These are phyloP conservation scores for Mirounga angustirostris DNA, from an alignment of 2,113 vertebrate species.

Conservation along the genomic window DNA sequence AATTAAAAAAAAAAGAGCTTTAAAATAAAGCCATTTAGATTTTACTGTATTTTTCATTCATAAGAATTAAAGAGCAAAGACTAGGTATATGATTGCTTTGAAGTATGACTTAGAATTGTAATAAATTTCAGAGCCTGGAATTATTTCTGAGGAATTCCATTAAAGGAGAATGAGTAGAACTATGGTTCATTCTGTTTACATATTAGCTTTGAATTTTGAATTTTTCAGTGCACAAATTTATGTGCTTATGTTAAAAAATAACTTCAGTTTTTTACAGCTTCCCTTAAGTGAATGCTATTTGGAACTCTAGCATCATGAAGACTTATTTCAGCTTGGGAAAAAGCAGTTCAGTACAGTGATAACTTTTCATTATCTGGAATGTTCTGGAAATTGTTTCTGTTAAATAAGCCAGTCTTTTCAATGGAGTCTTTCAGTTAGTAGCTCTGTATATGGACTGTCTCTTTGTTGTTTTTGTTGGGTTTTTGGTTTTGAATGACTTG, in stretches of 20 bases:
- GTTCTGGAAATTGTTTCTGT: constrained; percentile 30
- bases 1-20: background rate
- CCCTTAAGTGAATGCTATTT: constrained; percentile 29
- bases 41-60: constrained; percentile 35
- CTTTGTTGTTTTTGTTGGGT: background rate
- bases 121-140: constrained; percentile 19
- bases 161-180: constrained; percentile 15
- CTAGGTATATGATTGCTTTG: background rate
- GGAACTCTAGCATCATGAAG: background rate
- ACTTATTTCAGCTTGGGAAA: constrained; percentile 16
- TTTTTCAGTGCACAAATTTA: background rate
- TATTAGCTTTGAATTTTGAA: constrained; percentile 49
- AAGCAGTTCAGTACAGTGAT: background rate
- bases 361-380: constrained; percentile 29
- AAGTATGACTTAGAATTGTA: constrained; percentile 20
- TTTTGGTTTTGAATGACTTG: constrained; percentile 11
- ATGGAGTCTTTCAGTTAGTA: background rate
- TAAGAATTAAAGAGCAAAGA: constrained; percentile 33
- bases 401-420: background rate
- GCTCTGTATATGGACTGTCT: background rate
- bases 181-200: background rate
- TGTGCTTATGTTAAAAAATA: constrained; percentile 33
- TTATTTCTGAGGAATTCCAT: constrained; percentile 2
- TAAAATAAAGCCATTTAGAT: constrained; percentile 55
- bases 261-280: constrained; percentile 13